These are phyloP conservation scores for Ennomos fuscantarius DNA, from an alignment of 2,888 invertebrate species.

Conservation along the genomic window DNA sequence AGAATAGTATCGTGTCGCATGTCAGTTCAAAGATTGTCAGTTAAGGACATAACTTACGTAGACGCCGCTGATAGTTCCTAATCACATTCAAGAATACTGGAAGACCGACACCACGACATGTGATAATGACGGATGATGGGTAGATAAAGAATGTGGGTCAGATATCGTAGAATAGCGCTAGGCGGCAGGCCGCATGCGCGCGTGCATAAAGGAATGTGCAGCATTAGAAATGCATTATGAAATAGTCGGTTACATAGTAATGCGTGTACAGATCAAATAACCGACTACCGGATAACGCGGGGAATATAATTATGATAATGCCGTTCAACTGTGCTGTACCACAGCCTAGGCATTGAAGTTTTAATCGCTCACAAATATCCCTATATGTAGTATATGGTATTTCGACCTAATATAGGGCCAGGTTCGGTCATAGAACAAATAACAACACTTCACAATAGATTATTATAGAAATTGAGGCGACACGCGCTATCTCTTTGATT, in stretches of 20 bases:
- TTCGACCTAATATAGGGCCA: too few species aligned
- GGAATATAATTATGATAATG: slow-evolving; percentile 1
- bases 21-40: not conserved
- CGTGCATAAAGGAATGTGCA: slow-evolving; percentile 51
- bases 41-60: slow-evolving; percentile 12
- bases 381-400: too few species aligned
- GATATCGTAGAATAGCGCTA: slow-evolving; percentile 59
- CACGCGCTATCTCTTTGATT: too few species aligned
- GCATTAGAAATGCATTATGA: slow-evolving; percentile 58
- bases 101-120: slow-evolving; percentile 37
- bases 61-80: slow-evolving; percentile 35
- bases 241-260: slow-evolving; percentile 33
- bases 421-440: too few species aligned
- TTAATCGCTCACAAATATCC: too few species aligned
- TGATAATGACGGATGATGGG: slow-evolving; percentile 58
- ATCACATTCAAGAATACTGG: slow-evolving; percentile 2
- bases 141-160: slow-evolving; percentile 74
- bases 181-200: slow-evolving; percentile 43
- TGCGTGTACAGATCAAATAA: slow-evolving; percentile 38
- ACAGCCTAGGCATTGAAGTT: too few species aligned
- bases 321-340: not conserved
- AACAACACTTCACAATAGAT: too few species aligned
- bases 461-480: too few species aligned
- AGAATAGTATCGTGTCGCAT: not conserved
- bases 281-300: slow-evolving; percentile 43